Conservation (phyloP, 2,888 invertebrate genomes). For the Eudasyphora cyanicolor region DNA sequence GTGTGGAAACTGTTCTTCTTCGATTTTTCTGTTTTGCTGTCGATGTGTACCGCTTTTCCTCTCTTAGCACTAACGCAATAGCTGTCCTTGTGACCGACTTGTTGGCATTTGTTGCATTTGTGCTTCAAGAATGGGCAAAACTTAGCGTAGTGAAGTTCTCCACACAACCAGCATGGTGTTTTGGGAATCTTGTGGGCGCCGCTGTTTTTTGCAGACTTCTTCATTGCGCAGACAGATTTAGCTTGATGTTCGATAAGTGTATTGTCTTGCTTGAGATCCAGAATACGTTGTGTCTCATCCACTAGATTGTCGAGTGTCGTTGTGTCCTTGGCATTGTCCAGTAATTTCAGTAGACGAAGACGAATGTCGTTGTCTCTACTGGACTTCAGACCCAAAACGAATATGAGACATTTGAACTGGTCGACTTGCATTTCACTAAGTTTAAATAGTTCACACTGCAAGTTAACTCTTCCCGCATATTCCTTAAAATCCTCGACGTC, state of each 20-base stretch:
- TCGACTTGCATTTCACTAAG: conserved; percentile 13
- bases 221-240: no score
- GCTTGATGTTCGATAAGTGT: conserved; percentile 15
- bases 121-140: neutral
- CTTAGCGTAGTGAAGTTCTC: neutral
- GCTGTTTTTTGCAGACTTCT: no score
- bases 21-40: neutral
- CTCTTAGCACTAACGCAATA: conserved; percentile 3
- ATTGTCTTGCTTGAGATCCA: conserved; percentile 13
- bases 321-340: conserved; percentile 9
- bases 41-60: neutral
- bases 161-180: neutral
- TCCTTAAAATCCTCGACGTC: conserved; percentile 38
- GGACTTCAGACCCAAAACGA: conserved; percentile 27
- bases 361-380: conserved; percentile 33
- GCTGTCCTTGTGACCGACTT: conserved; percentile 7
- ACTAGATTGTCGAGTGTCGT: conserved; percentile 25
- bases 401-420: conserved; percentile 48
- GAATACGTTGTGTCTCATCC: conserved; percentile 19
- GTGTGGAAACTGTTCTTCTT: neutral
- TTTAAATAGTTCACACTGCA: conserved; percentile 38
- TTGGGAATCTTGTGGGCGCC: conserved; percentile 8
- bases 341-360: conserved; percentile 8
- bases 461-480: conserved; percentile 29
- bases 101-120: neutral